Conservation (phyloP, 2,797 vertebrate species). For the Microctenopoma lineatum region DNA sequence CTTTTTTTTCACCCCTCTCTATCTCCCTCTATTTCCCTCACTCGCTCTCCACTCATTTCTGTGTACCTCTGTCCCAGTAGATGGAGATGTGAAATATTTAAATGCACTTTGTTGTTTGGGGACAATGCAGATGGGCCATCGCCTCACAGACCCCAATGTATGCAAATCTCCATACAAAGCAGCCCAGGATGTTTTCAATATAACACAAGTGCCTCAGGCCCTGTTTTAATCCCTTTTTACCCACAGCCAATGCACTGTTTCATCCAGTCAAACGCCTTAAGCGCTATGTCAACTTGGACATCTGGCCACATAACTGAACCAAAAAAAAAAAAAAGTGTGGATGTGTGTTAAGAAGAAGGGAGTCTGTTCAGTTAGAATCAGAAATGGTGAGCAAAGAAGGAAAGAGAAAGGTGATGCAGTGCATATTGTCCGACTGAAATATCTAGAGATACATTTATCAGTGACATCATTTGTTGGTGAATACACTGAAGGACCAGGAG, state of each 20-base stretch:
- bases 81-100: constrained; percentile 89
- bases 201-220: constrained; percentile 93
- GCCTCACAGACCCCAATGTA: constrained; percentile 87
- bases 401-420: constrained; percentile 52
- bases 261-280: constrained; percentile 97
- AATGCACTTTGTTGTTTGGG: constrained; percentile 91
- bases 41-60: constrained; percentile 54
- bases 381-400: constrained; percentile 11
- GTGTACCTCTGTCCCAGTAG: constrained; percentile 79
- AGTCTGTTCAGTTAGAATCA: constrained; percentile 53
- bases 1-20: constrained; percentile 36
- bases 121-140: constrained; percentile 94
- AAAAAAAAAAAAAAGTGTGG: constrained; percentile 61
- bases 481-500: constrained; percentile 38
- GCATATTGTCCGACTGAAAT: constrained; percentile 83
- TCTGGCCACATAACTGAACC: constrained; percentile 91
- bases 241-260: constrained; percentile 91
- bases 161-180: constrained; percentile 95
- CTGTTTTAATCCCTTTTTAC: constrained; percentile 95
- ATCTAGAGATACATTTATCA: constrained; percentile 79
- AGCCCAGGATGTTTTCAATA: constrained; percentile 95
- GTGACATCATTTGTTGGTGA: constrained; percentile 41
- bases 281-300: constrained; percentile 95
- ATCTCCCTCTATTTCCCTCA: constrained; percentile 58
- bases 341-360: constrained; percentile 53